These are phyloP conservation scores for Lottia gigantea DNA, from an alignment of 2,888 invertebrate species.

Conservation along the genomic window DNA sequence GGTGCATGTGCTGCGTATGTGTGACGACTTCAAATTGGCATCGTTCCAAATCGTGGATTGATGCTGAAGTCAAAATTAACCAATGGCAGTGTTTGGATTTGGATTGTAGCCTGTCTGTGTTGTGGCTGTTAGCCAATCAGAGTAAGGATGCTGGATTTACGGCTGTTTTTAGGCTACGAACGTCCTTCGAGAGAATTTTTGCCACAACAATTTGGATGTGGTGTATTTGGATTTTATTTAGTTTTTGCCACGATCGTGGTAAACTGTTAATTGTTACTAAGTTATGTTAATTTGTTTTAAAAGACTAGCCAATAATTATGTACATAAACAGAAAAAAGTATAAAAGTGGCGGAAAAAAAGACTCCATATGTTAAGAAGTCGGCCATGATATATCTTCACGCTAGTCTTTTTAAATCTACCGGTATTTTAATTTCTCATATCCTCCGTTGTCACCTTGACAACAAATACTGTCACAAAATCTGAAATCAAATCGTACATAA, in stretches of 20 bases:
- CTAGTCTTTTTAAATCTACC: constrained; percentile 4
- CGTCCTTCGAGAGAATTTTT: too few relatives aligned
- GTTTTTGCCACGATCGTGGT: background rate
- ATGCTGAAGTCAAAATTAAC: too few relatives aligned
- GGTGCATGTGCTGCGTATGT: constrained; percentile 7
- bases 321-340: too few relatives aligned
- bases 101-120: too few relatives aligned
- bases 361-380: background rate
- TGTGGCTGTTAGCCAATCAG: too few relatives aligned
- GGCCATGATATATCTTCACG: background rate
- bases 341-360: background rate
- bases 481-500: too few relatives aligned
- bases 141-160: background rate
- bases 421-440: background rate
- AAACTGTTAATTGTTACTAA: constrained; percentile 9
- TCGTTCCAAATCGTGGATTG: too few relatives aligned
- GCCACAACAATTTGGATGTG: too few relatives aligned
- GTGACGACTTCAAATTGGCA: background rate
- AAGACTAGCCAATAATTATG: constrained; percentile 3
- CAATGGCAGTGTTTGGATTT: too few relatives aligned
- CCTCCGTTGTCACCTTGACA: too few relatives aligned
- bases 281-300: constrained; percentile 11
- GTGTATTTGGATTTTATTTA: too few relatives aligned
- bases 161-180: background rate
- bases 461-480: too few relatives aligned